Evolutionary conservation across 2,888 invertebrate genomes (phyloP), one percentile per base, ranked within the genome.

Genomic region (Caenorhabditis sp.): DNA sequence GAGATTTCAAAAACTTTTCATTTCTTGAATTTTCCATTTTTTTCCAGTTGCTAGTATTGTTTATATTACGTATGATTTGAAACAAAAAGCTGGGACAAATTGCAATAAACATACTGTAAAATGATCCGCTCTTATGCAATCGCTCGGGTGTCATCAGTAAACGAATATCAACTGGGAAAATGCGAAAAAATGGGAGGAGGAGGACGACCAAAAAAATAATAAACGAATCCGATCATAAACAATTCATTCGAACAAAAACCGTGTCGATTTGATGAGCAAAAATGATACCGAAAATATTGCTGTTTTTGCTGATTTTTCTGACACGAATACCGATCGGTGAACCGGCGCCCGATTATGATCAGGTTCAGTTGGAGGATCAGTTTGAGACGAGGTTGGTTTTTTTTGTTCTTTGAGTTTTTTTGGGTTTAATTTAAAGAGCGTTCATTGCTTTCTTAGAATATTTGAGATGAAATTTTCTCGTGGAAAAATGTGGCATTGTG

Each of bases 341-440:
- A 19, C 24, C 58, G 4, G 36, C 58, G 1, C 37, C 64, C 14
- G 74, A 74, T 31, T 68, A 76, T 51, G 71, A 69, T 1, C 73
- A 73, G 31, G 19, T 76, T 1, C 57, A 69, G 23, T 55, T 78
- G n/a, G 73, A 69, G 37, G 78, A 78, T 59, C 59, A 58, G 26
- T 64, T 65, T 43, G 78, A 78, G 36, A 65, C 76, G 21, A 71
- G 78, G 78, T 78, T 5, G 3, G 43, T 43, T 36, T 36, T 12
- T 36, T 12, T 36, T 36, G 24, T 4, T 62, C 43, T 62, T 43
- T 17, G 51, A 58, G 26, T 17, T 37, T 19, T 17, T 37, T 31
- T 36, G 31, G n/a, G n/a, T n/a, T n/a, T n/a, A 53, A 36, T 10
- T 24, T 19, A 23, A 36, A 36, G n/a, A n/a, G n/a, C n/a, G n/a